These are phyloP conservation scores for Diarsia brunnea DNA, from an alignment of 2,888 invertebrate species.

Conservation along the genomic window DNA sequence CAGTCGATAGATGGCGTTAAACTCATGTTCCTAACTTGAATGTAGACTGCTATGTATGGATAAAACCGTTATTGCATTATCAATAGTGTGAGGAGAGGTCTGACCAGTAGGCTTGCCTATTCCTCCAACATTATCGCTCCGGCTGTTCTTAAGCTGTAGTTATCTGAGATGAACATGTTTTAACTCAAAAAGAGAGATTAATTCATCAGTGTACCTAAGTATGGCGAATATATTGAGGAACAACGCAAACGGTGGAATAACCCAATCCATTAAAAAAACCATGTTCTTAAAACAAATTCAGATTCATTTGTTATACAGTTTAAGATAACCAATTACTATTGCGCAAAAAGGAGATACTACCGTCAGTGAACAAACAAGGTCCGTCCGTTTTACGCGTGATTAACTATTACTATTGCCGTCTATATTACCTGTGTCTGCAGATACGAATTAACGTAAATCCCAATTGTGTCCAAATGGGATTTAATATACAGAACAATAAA, in stretches of 20 bases:
- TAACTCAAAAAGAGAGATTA: background rate
- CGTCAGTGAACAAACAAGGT: slow-evolving; percentile 19
- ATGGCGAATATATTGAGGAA: background rate
- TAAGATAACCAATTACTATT: slow-evolving; percentile 28
- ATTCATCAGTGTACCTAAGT: background rate
- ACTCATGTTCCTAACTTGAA: background rate
- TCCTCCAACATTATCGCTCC: too few species aligned
- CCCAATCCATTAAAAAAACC: background rate
- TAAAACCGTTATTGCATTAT: background rate
- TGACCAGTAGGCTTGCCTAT: background rate
- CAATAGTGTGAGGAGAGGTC: background rate
- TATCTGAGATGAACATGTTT: too few species aligned
- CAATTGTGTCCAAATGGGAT: slow-evolving; percentile 33
- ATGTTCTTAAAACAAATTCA: background rate
- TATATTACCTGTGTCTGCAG: slow-evolving; percentile 25
- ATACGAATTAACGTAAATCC: slow-evolving; percentile 17
- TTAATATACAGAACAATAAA: slow-evolving; percentile 5
- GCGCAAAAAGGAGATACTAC: slow-evolving; percentile 24
- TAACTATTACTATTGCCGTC: slow-evolving; percentile 33
- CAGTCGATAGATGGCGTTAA: slow-evolving; percentile 44
- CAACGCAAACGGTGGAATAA: background rate
- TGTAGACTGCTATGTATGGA: background rate
- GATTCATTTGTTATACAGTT: slow-evolving; percentile 11
- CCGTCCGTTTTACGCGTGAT: slow-evolving; percentile 35
- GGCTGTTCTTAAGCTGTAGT: background rate